These are phyloP conservation scores for Steinernema carpocapsae DNA, from an alignment of 2,888 invertebrate genomes.

Conservation along the genomic window DNA sequence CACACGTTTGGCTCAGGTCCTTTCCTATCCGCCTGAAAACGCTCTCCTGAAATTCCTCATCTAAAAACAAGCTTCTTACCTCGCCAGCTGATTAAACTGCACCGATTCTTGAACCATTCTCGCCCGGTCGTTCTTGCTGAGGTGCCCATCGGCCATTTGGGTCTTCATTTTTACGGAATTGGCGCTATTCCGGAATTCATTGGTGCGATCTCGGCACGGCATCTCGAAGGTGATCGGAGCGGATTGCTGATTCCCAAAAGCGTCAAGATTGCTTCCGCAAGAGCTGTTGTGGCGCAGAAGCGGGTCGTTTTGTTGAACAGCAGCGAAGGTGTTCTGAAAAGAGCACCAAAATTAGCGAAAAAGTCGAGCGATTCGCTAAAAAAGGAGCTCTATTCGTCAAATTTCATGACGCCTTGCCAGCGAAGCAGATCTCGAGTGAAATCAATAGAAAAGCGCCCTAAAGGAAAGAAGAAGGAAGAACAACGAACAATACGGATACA, in stretches of 20 bases:
- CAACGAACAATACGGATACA: conserved; percentile 24
- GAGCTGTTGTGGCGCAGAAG: background rate
- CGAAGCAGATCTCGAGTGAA: no score
- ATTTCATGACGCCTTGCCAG: no score
- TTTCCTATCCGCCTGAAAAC: conserved; percentile 91
- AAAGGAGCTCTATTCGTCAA: no score
- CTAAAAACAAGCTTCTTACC: no score
- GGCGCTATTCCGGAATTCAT: conserved; percentile 65
- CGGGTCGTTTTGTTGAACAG: conserved; percentile 22
- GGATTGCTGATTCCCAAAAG: no score
- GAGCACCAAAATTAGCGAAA: no score
- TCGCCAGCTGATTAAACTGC: no score
- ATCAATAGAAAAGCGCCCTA: no score
- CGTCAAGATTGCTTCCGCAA: no score
- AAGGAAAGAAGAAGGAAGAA: no score
- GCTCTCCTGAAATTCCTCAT: no score
- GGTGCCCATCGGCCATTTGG: conserved; percentile 41
- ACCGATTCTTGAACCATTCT: conserved; percentile 48
- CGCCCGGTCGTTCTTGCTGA: conserved; percentile 40
- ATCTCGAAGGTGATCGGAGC: conserved; percentile 51
- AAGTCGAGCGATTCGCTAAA: background rate
- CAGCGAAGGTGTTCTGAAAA: conserved; percentile 12
- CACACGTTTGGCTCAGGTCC: conserved; percentile 92
- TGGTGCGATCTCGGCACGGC: conserved; percentile 67
- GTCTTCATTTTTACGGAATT: conserved; percentile 51